Percentiles rank a stretch among this genome's conserved stretches.
These are phyloP conservation scores for Marmota monax DNA, from an alignment of 2,113 vertebrate species.

Conservation along the genomic window DNA sequence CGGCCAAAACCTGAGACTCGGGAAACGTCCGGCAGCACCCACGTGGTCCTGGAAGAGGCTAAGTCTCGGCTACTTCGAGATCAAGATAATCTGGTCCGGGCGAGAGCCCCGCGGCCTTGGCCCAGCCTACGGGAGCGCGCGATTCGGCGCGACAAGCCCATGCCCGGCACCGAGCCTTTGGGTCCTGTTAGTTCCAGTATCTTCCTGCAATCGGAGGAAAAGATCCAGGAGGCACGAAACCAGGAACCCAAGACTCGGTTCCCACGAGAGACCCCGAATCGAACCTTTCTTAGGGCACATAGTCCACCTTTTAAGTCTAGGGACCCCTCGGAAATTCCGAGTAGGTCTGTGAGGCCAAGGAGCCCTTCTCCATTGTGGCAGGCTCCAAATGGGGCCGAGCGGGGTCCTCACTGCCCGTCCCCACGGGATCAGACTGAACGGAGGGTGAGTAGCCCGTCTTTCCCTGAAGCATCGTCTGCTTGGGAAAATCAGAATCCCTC, in stretches of 20 bases:
- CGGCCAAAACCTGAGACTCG: neutral
- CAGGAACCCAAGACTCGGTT: conserved; percentile 32
- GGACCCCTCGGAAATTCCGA: neutral
- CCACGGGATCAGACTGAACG: neutral
- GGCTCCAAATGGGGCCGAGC: conserved; percentile 32
- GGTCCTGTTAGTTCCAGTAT: conserved; percentile 83
- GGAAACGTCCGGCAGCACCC: neutral
- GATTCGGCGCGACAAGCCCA: conserved; percentile 81
- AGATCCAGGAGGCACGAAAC: conserved; percentile 1
- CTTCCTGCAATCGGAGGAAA: conserved; percentile 77
- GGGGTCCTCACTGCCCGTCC: neutral
- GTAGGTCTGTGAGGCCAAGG: neutral
- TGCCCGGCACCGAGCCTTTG: conserved; percentile 56
- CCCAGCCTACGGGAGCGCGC: conserved; percentile 88
- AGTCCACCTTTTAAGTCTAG: conserved; percentile 12
- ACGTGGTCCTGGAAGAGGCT: conserved; percentile 29
- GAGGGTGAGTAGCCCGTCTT: conserved; percentile 20
- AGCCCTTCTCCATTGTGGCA: conserved; percentile 32
- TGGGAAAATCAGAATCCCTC: conserved; percentile 20
- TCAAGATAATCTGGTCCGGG: conserved; percentile 40
- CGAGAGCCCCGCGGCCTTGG: conserved; percentile 84
- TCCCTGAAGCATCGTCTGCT: conserved; percentile 3
- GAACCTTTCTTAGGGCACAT: neutral
- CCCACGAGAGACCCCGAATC: neutral
- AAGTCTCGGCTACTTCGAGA: conserved; percentile 49